Evolutionary conservation across 2,113 vertebrate species (phyloP).

Genomic region (Patagioenas fasciata): DNA sequence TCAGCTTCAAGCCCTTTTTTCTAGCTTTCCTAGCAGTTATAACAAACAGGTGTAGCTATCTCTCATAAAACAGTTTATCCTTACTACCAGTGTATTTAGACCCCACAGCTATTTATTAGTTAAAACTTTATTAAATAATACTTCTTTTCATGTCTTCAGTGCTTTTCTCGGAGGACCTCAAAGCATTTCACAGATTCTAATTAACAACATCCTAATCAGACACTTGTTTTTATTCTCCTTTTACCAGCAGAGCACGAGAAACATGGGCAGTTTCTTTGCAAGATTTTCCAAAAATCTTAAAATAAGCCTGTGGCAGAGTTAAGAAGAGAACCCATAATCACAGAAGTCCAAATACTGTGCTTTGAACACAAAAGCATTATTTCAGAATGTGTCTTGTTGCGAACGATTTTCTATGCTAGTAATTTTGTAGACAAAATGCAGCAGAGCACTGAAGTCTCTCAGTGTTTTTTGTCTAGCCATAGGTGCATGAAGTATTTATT

Average conservation of each 20-base stretch:
- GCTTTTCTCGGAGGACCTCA: background rate
- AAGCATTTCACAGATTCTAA: background rate
- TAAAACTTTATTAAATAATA: background rate
- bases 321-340: background rate
- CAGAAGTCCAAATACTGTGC: background rate
- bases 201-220: background rate
- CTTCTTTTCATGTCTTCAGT: background rate
- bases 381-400: background rate
- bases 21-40: background rate
- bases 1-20: background rate
- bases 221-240: background rate
- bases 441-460: conserved; percentile 7
- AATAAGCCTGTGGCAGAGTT: background rate
- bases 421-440: conserved; percentile 26
- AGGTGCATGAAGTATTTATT: conserved; percentile 57
- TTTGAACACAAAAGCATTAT: background rate
- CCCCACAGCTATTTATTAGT: background rate
- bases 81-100: background rate
- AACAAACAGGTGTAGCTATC: background rate
- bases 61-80: background rate
- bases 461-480: background rate
- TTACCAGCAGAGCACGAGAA: background rate
- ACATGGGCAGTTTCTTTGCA: background rate
- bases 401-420: background rate
- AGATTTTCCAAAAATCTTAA: background rate